Evolutionary conservation across 2,888 invertebrate species (phyloP).

Genomic region (Dinocampus coccinellae): DNA sequence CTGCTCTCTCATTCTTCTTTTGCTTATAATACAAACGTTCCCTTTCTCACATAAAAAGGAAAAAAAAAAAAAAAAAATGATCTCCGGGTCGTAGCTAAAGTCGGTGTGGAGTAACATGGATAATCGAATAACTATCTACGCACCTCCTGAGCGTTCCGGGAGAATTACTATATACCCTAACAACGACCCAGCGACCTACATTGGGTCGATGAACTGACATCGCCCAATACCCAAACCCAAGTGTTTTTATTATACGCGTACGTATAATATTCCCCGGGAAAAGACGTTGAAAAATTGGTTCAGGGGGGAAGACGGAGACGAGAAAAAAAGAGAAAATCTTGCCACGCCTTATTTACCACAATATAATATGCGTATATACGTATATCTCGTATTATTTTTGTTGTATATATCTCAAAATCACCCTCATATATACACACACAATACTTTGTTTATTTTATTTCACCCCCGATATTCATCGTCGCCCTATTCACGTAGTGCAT

Average conservation of each 20-base stretch:
- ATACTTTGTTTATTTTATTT: no score
- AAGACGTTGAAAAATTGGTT: background rate
- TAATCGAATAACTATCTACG: background rate
- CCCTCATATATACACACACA: background rate
- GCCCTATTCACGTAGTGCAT: no score
- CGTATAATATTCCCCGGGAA: background rate
- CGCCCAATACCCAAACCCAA: background rate
- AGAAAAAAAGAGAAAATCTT: background rate
- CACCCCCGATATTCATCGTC: no score
- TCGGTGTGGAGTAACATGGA: background rate
- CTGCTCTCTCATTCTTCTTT: background rate
- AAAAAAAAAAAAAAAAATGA: no score
- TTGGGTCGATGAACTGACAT: conserved; percentile 49
- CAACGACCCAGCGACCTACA: conserved; percentile 51
- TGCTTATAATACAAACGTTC: background rate
- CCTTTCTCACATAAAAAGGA: background rate
- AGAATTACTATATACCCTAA: conserved; percentile 34
- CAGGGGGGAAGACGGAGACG: background rate
- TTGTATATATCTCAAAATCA: no score
- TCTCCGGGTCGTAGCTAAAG: conserved; percentile 3
- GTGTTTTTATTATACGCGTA: background rate
- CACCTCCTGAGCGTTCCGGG: background rate
- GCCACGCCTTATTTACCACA: background rate
- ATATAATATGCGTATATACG: background rate
- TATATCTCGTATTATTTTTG: background rate